A percentile compares a stretch with the other conserved stretches of the same genome.
Evolutionary conservation across 2,113 vertebrate genomes (phyloP).

Genomic region (Pyrgilauda ruficollis): DNA sequence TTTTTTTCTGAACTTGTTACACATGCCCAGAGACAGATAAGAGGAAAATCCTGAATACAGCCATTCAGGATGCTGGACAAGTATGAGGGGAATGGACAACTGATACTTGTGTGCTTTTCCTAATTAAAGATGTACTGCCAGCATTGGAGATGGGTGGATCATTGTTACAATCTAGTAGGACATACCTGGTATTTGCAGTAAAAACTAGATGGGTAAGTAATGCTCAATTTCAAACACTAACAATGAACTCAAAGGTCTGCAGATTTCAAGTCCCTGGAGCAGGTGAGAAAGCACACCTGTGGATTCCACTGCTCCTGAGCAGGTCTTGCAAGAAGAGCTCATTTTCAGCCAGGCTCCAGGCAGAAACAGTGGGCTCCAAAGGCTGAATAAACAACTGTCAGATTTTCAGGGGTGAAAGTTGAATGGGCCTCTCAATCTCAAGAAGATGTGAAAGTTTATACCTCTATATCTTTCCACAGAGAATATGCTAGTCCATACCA

Average conservation of each 20-base stretch:
- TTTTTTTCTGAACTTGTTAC: background rate
- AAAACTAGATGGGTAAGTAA: background rate
- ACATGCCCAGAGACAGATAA: background rate
- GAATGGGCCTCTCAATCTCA: background rate
- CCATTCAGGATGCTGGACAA: background rate
- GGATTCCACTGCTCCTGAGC: background rate
- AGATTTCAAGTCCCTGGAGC: background rate
- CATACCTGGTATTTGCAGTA: background rate
- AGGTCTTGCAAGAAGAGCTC: background rate
- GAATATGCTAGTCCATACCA: background rate
- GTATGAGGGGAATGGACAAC: background rate
- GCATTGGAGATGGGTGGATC: fast-evolving
- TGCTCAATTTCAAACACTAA: background rate
- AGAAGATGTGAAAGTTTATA: background rate
- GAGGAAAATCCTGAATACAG: background rate
- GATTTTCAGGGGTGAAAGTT: background rate
- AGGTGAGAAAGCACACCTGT: background rate
- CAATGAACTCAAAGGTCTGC: background rate
- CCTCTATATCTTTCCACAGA: background rate
- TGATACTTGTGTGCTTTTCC: background rate
- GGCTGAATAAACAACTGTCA: background rate
- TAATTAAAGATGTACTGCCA: background rate
- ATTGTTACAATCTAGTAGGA: background rate
- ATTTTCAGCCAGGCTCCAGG: background rate
- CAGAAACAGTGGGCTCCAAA: background rate